A percentile compares a stretch with the other conserved stretches of the same genome.
phyloP scores from a whole-genome alignment of 2,113 vertebrate species.

The Echinops telfairi region DNA sequence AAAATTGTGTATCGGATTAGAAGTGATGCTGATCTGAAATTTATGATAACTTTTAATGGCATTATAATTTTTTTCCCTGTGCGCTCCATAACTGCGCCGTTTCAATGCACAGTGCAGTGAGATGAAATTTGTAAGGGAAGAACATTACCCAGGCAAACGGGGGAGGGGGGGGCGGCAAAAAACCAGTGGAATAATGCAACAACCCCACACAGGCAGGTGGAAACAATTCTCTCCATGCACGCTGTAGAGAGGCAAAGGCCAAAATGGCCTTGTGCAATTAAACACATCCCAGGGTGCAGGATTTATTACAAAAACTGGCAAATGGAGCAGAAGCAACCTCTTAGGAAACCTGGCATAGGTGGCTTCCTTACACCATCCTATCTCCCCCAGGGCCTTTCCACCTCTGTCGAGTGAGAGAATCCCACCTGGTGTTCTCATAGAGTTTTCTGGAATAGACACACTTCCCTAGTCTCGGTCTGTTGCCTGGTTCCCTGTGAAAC shows the following conservation, averaged over 20 bases:
- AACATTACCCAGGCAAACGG: conserved; percentile 86
- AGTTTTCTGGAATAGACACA: neutral
- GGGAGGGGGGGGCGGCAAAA: neutral
- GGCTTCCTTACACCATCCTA: neutral
- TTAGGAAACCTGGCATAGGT: neutral
- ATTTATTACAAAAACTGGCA: conserved; percentile 53
- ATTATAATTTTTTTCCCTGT: conserved; percentile 92
- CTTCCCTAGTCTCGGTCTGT: neutral
- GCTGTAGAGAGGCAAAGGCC: neutral
- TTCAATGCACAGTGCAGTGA: conserved; percentile 87
- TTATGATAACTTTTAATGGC: conserved; percentile 94
- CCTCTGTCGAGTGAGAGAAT: neutral
- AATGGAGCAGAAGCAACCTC: neutral
- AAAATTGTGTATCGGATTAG: conserved; percentile 94
- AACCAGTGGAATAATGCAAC: conserved; percentile 81
- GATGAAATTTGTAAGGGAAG: conserved; percentile 91
- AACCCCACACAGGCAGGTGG: neutral
- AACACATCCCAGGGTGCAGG: conserved; percentile 21
- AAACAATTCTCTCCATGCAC: conserved; percentile 39
- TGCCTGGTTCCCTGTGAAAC: neutral
- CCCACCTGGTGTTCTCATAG: neutral
- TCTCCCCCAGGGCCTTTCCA: neutral
- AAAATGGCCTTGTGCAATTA: conserved; percentile 52
- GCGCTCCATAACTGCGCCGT: conserved; percentile 86
- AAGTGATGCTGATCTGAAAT: conserved; percentile 93